A percentile compares a stretch with the other conserved stretches of the same genome.
Evolutionary conservation across 2,797 vertebrate genomes (phyloP).

Genomic region (Etheostoma nigrum): DNA sequence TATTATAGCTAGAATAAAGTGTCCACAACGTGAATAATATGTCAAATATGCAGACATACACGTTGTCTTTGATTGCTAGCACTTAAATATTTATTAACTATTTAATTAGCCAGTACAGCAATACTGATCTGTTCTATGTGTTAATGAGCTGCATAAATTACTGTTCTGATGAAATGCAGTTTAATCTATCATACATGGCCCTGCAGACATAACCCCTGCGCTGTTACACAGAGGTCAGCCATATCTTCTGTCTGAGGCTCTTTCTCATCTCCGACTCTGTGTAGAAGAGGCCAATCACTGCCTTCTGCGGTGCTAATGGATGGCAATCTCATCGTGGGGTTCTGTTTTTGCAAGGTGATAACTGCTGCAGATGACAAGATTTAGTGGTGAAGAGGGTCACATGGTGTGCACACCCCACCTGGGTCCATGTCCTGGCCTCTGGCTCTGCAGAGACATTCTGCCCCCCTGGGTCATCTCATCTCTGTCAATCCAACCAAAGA

Average conservation of each 20-base stretch:
- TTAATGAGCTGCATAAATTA: constrained; percentile 61
- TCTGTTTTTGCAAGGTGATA: constrained; percentile 41
- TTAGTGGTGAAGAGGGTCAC: constrained; percentile 37
- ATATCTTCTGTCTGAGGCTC: constrained; percentile 34
- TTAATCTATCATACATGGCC: constrained; percentile 55
- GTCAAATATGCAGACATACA: not conserved
- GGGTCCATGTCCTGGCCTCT: constrained; percentile 24
- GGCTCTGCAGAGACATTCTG: constrained; percentile 11
- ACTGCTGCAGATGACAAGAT: constrained; percentile 55
- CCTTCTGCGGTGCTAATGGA: constrained; percentile 54
- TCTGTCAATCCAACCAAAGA: constrained; percentile 10
- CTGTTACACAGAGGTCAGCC: constrained; percentile 58
- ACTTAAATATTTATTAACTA: constrained; percentile 47
- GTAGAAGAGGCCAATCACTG: constrained; percentile 36
- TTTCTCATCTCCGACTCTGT: constrained; percentile 22
- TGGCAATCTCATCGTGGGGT: constrained; percentile 36
- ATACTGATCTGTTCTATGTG: constrained; percentile 32
- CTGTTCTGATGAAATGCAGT: constrained; percentile 52
- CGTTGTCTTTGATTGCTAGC: constrained; percentile 29
- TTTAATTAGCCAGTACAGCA: constrained; percentile 41
- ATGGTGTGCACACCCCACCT: constrained; percentile 50
- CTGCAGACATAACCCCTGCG: constrained; percentile 28
- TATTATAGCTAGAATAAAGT: constrained; percentile 2
- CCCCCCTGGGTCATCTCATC: constrained; percentile 33
- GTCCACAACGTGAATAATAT: constrained; percentile 33